Evolutionary conservation across 1,140 invertebrate genomes (phyloP), one percentile per base, ranked within the genome.

Genomic region (Arion vulgaris): DNA sequence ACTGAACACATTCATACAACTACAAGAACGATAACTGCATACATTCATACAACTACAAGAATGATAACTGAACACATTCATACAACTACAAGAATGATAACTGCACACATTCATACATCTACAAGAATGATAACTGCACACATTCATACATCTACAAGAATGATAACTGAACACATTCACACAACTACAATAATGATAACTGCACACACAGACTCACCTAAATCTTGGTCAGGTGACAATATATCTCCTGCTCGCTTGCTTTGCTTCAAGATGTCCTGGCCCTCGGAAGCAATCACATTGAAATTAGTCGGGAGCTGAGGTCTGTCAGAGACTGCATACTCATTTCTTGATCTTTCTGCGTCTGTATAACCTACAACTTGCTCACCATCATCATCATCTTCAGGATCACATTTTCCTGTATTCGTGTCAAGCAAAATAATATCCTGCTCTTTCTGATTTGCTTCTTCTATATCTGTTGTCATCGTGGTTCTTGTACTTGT

Each of bases 221-320:
- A 7, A 26, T 68, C 53, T 73, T 86, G 73, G 15, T 71, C 81
- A 19, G 71, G 73, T 39, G 84, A 53, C 45, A 84, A 66, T 17
- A n/a, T 34, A 0, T 45, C 49, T 23, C 78, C 74, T 38, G 85
- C 74, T 15, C 85, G 86, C n/a, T 88, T 80, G 0, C 83, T 85
- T 82, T 86, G 80, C 15, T 85, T 83, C 26, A 91, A 78, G n/a
- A 71, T 89, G 19, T 7, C n/a, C 87, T 78, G 88, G 62, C 90
- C 90, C 66, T 88, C 87, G 49, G 90, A 91, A 17, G 87, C 85
- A 36, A 91, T 85, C 38, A 91, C 82, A 36, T 90, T 92, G 71
- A 88, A 91, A 53, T 91, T 88, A 34, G 91, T 89, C 15, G 91
- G 91, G 34, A 90, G 91, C 23, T 89, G 89, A 45, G 90, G 91